phyloP scores from a whole-genome alignment of 2,888 invertebrate species.

The Aphodius granarius region DNA sequence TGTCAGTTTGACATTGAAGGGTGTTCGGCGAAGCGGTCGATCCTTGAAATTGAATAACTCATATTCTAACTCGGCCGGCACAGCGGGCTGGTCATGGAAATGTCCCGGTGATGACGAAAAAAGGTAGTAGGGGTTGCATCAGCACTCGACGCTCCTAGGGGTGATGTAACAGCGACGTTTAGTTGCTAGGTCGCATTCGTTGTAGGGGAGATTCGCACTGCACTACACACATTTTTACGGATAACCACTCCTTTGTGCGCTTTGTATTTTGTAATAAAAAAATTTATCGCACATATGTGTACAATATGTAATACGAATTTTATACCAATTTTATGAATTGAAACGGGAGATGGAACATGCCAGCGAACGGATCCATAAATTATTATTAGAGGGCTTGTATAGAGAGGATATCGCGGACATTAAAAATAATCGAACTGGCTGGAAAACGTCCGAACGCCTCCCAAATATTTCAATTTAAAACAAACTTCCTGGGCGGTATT shows the following conservation, averaged over 20 bases:
- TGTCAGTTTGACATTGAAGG: neutral
- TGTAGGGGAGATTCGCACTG: neutral
- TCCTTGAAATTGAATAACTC: constrained; percentile 4
- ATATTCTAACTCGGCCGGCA: constrained; percentile 1
- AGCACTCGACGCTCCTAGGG: neutral
- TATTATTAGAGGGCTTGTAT: neutral
- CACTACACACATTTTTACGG: neutral
- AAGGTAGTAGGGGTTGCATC: neutral
- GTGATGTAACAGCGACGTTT: constrained; percentile 1
- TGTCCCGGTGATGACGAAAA: neutral
- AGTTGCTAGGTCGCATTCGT: constrained; percentile 6
- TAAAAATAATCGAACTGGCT: neutral
- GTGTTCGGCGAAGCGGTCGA: neutral
- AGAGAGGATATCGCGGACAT: neutral
- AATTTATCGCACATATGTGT: neutral
- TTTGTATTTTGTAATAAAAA: neutral
- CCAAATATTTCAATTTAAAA: neutral
- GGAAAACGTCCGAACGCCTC: neutral
- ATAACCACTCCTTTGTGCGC: neutral
- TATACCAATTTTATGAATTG: neutral
- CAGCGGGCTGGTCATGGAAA: neutral
- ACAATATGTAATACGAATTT: no score
- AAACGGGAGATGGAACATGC: neutral
- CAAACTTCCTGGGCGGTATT: neutral
- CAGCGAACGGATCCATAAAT: neutral